These are phyloP conservation scores for Triops longicaudatus DNA, from an alignment of 1,140 invertebrate species.

Conservation along the genomic window DNA sequence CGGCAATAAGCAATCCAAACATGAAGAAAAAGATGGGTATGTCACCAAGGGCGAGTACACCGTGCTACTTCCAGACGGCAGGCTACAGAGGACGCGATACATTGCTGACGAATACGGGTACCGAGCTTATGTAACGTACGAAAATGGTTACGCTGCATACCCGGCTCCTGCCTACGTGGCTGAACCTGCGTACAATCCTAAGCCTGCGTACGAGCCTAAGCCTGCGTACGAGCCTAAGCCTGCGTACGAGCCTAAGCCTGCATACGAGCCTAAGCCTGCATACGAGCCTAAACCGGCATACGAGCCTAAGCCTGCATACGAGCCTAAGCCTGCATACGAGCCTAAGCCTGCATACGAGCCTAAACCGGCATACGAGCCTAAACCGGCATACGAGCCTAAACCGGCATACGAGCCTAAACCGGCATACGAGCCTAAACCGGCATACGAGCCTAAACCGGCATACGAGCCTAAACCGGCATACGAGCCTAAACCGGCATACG, in stretches of 20 bases:
- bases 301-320: neutral
- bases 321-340: neutral
- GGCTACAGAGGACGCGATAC: conserved; percentile 35
- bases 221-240: neutral
- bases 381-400: neutral
- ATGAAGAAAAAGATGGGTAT: conserved; percentile 28
- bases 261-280: too few species aligned
- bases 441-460: too few species aligned
- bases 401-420: neutral
- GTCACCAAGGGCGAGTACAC: conserved; percentile 32
- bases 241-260: neutral
- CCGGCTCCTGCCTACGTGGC: neutral
- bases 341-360: too few species aligned
- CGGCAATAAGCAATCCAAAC: conserved; percentile 29
- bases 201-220: neutral
- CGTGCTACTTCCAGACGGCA: conserved; percentile 33
- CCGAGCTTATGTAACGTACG: conserved; percentile 35
- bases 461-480: neutral
- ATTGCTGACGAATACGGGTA: conserved; percentile 38
- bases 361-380: neutral
- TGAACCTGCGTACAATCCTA: neutral
- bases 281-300: neutral
- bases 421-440: neutral
- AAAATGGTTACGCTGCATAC: conserved; percentile 8
- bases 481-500: neutral